Evolutionary conservation across 2,113 vertebrate genomes (phyloP), one percentile per base, ranked within the genome.

Genomic region (Gymnobelideus leadbeateri): DNA sequence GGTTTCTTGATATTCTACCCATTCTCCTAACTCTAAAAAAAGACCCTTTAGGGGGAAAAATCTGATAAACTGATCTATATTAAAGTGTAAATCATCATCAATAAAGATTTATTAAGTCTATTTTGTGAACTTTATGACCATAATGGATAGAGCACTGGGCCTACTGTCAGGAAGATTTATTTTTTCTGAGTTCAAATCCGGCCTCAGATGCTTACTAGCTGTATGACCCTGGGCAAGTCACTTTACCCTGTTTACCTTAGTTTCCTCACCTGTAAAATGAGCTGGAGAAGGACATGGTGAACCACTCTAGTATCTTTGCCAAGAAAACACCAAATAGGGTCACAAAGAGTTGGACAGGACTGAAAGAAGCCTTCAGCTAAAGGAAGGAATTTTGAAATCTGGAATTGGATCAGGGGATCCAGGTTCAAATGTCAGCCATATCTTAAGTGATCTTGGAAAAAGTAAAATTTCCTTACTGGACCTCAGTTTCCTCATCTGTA

Each of bases 371-470:
- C 54, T 91, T 57, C 89, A 90, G 50, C 61, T 50, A 93, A 94
- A 94, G 8, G 91, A 95, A 95, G 92, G 24, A 89, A 43, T 52
- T 23, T 93, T 37, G 91, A 92, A 52, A 93, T 51, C 52, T 92
- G 89, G 90, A 94, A 91, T 54, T 96, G 90, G 91, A 90, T 96
- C 61, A 84, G n/a, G 43, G n/a, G 57, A 37, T 68, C 2, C 57
- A 68, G 11, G n/a, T 84, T 84, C 68, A 84, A 84, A 84, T 43
- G 6, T 84, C 5, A 43, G 7, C 6, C 68, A 84, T 84, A 6
- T 7, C n/a, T n/a, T 84, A 23, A 84, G 68, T 84, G 16, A 84
- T 7, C 37, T 84, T 8, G 68, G 68, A 84, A 84, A 84, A 84
- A 43, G 5, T 43, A 21, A 37, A 21, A 8, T 84, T 84, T 84